Base-by-base conservation (phyloP, 2,888 invertebrate genomes). In the Eudemis profundana region DNA sequence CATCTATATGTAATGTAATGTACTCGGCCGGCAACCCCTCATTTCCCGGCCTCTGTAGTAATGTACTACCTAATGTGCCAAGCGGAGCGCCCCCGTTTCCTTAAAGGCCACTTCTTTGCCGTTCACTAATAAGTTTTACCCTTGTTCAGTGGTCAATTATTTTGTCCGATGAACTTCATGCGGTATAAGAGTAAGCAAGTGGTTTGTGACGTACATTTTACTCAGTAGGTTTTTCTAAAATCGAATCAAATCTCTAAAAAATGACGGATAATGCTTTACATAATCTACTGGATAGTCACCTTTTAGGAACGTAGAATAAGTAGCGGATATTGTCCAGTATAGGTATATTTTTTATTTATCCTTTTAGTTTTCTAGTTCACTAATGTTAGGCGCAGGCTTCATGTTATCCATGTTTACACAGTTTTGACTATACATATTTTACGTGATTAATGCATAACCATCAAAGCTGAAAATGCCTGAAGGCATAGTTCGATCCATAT, bases 91-190 rank as follows among this genome's bases (percentile, higher is more conserved):
- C 19, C 17, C 44, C 29, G 29, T 42, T 27, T 42, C 54, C 42
- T 56, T n/a, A 42, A 56, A 42, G 4, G 29, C 29, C 17, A 15
- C n/a, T 42, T 44, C 33, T 53, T 63, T 61, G 70, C 63, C 68
- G 61, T 67, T 57, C 63, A 66, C 68, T 68, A 68, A 68, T 73
- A 70, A 65, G 72, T 73, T 75, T 69, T 74, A 89, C 88, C 90
- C 90, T 86, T 78, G 85, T 90, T 82, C 71, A 57, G 72, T 75
- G 85, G 90, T 89, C 90, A 90, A 89, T 89, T 89, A 88, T 78
- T 75, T 74, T 73, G 70, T 60, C 49, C 21, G n/a, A n/a, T 51
- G 47, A 57, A 12, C 49, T 49, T 64, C 53, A 44, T 47, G 36
- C 10, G 19, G n/a, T 62, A 29, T 8, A 42, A n/a, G 38, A 60